These are phyloP conservation scores for Drosophila nigritarsus DNA, from an alignment of 2,888 invertebrate species.

Conservation along the genomic window DNA sequence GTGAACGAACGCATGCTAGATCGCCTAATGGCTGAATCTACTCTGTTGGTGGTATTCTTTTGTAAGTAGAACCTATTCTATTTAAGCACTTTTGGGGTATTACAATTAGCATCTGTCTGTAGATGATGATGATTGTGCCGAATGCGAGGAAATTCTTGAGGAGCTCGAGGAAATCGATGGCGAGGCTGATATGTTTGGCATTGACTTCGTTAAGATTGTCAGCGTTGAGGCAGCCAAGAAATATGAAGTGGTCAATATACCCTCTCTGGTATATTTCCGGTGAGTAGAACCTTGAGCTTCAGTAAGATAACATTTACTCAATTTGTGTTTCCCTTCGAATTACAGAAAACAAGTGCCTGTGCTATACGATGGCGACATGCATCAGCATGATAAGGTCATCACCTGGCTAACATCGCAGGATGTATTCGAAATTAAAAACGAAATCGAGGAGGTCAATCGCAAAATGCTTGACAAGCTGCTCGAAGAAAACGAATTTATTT, in stretches of 20 bases:
- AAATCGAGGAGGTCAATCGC: constrained; percentile 98
- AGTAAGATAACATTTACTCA: not conserved
- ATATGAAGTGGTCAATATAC: constrained; percentile 93
- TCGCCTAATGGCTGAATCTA: constrained; percentile 93
- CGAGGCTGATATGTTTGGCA: constrained; percentile 96
- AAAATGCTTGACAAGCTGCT: constrained; percentile 98
- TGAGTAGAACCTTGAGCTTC: constrained; percentile 31
- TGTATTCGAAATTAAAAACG: constrained; percentile 97
- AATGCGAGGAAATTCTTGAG: constrained; percentile 95
- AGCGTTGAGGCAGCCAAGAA: constrained; percentile 92
- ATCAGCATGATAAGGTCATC: constrained; percentile 93
- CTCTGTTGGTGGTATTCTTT: constrained; percentile 95
- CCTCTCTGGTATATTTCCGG: constrained; percentile 95
- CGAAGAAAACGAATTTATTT: constrained; percentile 97
- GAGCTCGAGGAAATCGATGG: constrained; percentile 97
- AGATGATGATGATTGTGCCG: constrained; percentile 96
- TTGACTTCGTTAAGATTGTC: constrained; percentile 96
- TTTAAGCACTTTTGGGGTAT: fast-evolving
- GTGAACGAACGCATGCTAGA: constrained; percentile 96
- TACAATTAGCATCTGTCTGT: not conserved
- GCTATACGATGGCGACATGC: constrained; percentile 95
- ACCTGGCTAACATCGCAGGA: constrained; percentile 97
- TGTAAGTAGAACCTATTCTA: constrained; percentile 87
- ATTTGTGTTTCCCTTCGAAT: not conserved
- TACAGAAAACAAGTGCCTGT: constrained; percentile 90